Conservation (phyloP, 2,797 vertebrate genomes). For the Acestrorhynchus altus region DNA sequence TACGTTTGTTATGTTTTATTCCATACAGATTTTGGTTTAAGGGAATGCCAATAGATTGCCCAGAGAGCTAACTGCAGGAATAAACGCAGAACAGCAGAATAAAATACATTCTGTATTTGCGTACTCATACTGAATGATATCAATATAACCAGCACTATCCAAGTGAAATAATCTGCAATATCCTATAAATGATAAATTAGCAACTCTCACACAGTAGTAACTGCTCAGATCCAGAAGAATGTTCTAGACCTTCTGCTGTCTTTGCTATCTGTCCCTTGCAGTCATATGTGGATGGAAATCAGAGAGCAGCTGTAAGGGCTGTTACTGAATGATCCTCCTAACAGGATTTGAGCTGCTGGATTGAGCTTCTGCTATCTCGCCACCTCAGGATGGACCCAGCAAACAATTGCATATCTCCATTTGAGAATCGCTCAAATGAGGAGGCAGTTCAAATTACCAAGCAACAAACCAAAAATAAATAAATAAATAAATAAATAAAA, state of each 20-base stretch:
- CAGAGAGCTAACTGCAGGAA: too few relatives aligned
- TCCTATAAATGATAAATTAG: not conserved
- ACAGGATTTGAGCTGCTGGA: conserved; percentile 45
- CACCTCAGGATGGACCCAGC: conserved; percentile 10
- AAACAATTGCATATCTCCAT: conserved; percentile 19
- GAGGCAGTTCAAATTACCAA: not conserved
- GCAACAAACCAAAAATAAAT: not conserved
- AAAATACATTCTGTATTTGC: too few relatives aligned
- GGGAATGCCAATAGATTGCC: too few relatives aligned
- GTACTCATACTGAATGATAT: not conserved
- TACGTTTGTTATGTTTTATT: too few relatives aligned
- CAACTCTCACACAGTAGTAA: not conserved
- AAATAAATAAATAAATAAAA: not conserved
- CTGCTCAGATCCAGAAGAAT: conserved; percentile 30
- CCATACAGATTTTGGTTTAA: too few relatives aligned
- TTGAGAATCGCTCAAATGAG: conserved; percentile 23
- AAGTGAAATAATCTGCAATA: not conserved
- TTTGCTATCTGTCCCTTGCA: conserved; percentile 33
- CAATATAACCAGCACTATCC: too few relatives aligned
- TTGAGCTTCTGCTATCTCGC: conserved; percentile 12
- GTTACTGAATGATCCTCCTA: conserved; percentile 34
- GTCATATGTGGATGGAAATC: conserved; percentile 22
- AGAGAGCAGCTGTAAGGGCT: conserved; percentile 31
- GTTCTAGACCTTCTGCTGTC: conserved; percentile 40
- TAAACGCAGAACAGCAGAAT: too few relatives aligned